phyloP scores from a whole-genome alignment of 2,888 invertebrate genomes.

The Oscheius sp. region DNA sequence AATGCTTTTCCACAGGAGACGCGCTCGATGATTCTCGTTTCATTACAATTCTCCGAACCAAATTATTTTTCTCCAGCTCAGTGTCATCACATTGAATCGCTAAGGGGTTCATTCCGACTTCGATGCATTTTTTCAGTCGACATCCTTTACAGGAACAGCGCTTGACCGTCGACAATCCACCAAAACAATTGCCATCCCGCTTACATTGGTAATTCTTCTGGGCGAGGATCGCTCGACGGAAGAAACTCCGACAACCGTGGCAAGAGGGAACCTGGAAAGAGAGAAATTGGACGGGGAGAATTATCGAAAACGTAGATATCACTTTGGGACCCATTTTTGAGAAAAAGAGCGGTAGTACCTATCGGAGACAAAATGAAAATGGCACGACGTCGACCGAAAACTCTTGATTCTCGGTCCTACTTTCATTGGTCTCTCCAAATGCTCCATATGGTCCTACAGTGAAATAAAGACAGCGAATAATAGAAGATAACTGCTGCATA shows the following conservation, averaged over 20 bases:
- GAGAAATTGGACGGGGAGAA: too few species aligned
- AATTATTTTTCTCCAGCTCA: background rate
- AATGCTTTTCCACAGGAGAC: background rate
- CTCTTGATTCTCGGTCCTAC: too few species aligned
- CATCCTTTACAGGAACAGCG: conserved; percentile 58
- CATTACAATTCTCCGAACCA: background rate
- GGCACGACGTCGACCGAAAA: too few species aligned
- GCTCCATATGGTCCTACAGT: too few species aligned
- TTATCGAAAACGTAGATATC: too few species aligned
- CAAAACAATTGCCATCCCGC: conserved; percentile 58
- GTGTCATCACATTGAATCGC: conserved; percentile 7
- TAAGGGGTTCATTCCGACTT: conserved; percentile 50
- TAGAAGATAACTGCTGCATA: too few species aligned
- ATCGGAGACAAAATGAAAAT: too few species aligned
- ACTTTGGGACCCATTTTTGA: too few species aligned
- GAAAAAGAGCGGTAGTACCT: too few species aligned
- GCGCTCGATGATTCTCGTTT: background rate
- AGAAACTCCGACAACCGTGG: conserved; percentile 64
- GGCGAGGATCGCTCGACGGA: conserved; percentile 55
- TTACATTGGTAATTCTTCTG: conserved; percentile 51
- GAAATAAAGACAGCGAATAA: too few species aligned
- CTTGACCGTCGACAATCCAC: conserved; percentile 18
- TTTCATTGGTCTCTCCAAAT: too few species aligned
- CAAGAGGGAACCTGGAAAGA: conserved; percentile 48
- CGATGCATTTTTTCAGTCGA: conserved; percentile 57